Evolutionary conservation across 1,140 invertebrate species (phyloP), one percentile per base, ranked within the genome.

Genomic region (Drosophila ohnishii): DNA sequence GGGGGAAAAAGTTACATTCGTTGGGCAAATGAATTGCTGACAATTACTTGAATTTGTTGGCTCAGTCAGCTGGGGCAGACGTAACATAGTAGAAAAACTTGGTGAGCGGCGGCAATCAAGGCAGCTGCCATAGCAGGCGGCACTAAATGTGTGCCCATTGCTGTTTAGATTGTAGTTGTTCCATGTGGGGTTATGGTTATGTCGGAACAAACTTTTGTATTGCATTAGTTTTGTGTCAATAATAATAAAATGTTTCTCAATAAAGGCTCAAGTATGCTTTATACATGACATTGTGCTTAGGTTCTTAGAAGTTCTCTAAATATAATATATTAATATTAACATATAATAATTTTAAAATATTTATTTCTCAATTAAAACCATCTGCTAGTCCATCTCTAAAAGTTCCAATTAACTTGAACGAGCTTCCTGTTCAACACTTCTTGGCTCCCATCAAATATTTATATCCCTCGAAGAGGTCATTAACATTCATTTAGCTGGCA

Each of bases 21-120:
- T 80, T 51, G 11, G 75, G 44, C 22, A 72, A 82, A 85, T 79
- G 60, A 87, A 86, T 87, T 76, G 70, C 67, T 69, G 57, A 82
- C 82, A 86, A 82, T 79, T 69, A 79, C 61, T 78, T 71, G 61
- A 86, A 84, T 85, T 84, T 85, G 72, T 84, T 73, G 65, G 60
- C 73, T 53, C 67, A 60, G 39, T 44, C 60, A 48, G 66, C 59
- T 50, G 47, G 48, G 34, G 30, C 47, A 61, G 35, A 25, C 16
- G 30, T 37, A 55, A 25, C 16, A 22, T 37, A 55, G 30, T 37
- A 55, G 39, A 32, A 53, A 69, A 69, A 55, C 62, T 69, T 69
- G 28, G 13, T 25, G n/a, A 48, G 53, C 28, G 42, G 53, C 35
- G 28, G 35, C 65, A 59, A 70, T 65, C 58, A 71, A 50, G 28